Percentiles rank a stretch among this genome's conserved stretches.
phyloP scores from a whole-genome alignment of 2,797 vertebrate genomes.

The Propithecus perrieri region DNA sequence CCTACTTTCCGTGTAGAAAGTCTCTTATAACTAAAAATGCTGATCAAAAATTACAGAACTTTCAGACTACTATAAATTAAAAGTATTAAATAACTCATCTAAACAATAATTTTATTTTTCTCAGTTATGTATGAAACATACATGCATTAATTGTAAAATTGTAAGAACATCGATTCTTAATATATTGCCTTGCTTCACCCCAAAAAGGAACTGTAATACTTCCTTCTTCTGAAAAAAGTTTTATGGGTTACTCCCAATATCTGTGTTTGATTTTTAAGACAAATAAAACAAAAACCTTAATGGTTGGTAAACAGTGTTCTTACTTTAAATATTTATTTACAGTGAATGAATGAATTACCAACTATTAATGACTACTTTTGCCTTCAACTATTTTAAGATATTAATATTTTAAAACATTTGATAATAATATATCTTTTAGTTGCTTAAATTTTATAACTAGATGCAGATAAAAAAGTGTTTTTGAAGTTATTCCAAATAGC shows the following conservation, averaged over 20 bases:
- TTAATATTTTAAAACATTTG: background rate
- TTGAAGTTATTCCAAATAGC: background rate
- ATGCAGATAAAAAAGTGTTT: background rate
- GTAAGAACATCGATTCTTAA: background rate
- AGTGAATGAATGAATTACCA: background rate
- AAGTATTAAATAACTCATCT: background rate
- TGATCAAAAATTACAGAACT: background rate
- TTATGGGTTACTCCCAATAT: background rate
- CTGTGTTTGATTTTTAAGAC: background rate
- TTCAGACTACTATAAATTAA: background rate
- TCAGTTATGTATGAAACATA: background rate
- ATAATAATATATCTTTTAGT: background rate
- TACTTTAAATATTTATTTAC: slow-evolving; percentile 19
- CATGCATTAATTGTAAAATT: background rate
- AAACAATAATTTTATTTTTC: background rate
- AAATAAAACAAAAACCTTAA: background rate
- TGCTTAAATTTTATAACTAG: background rate
- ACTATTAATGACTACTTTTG: background rate
- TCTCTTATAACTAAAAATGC: background rate
- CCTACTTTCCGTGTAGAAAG: background rate
- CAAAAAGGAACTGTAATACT: background rate
- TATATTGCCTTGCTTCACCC: background rate
- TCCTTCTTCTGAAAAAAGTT: background rate
- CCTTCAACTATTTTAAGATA: background rate
- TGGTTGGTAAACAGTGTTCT: background rate